Conservation (phyloP, 2,113 vertebrate species). For the Malurus elegans region DNA sequence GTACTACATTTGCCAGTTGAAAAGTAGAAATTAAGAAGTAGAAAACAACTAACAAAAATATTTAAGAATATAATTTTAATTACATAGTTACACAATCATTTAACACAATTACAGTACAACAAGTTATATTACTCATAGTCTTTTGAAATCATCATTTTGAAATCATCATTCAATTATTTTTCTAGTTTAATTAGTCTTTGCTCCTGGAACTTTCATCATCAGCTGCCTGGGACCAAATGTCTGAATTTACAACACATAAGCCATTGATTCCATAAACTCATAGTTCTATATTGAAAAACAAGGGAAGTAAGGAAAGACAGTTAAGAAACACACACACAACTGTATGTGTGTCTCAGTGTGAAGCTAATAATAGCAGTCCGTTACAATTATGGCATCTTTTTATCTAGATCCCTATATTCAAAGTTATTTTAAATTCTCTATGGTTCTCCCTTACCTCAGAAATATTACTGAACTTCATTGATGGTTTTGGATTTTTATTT, state of each 20-base stretch:
- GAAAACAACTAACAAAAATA: background rate
- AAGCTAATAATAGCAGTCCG: background rate
- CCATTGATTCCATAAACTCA: background rate
- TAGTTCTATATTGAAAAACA: background rate
- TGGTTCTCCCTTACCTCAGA: background rate
- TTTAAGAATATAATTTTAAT: background rate
- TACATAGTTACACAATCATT: background rate
- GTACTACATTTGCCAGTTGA: background rate
- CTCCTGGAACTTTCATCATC: background rate
- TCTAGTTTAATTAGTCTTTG: background rate
- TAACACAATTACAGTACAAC: background rate
- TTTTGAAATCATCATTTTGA: background rate
- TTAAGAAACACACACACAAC: background rate
- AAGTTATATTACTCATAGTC: background rate
- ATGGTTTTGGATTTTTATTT: background rate
- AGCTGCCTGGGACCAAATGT: background rate
- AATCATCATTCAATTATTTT: background rate
- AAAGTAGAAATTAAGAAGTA: background rate
- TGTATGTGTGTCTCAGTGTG: background rate
- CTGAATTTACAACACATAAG: background rate
- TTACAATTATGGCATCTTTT: background rate
- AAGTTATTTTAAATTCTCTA: background rate
- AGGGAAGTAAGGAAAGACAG: background rate
- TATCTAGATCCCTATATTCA: background rate
- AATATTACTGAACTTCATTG: background rate